Conservation (phyloP, 2,797 vertebrate genomes). For the Falco berigora region DNA sequence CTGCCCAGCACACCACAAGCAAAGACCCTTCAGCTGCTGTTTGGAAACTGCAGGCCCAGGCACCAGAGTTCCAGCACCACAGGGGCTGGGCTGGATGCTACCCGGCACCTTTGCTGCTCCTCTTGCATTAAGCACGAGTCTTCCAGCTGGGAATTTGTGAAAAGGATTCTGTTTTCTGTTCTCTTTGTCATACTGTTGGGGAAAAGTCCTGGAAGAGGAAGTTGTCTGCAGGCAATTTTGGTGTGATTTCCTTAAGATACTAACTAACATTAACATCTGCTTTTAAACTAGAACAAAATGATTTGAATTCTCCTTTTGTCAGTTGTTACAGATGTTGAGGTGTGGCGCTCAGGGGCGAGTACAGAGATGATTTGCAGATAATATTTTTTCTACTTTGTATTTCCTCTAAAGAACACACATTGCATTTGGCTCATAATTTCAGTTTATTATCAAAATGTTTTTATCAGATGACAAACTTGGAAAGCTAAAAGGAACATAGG, state of each 20-base stretch:
- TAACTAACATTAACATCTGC: background rate
- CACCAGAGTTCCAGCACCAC: background rate
- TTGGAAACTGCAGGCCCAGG: background rate
- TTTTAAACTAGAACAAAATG: background rate
- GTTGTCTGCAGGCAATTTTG: background rate
- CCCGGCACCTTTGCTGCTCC: background rate
- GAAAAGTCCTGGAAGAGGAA: background rate
- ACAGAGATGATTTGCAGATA: background rate
- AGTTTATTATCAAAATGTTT: conserved; percentile 75
- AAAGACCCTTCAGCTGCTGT: background rate
- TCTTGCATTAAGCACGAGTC: background rate
- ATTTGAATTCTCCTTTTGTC: background rate
- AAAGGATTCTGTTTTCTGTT: background rate
- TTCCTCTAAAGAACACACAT: background rate
- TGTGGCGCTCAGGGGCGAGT: fast-evolving
- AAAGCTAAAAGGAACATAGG: conserved; percentile 46
- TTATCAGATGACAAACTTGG: conserved; percentile 55
- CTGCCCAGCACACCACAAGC: background rate
- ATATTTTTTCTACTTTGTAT: background rate
- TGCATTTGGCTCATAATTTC: conserved; percentile 37
- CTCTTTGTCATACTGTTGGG: background rate
- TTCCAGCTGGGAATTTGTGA: background rate
- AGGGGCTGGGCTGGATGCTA: background rate
- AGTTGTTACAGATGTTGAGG: background rate
- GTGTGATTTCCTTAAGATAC: background rate